phyloP scores from a whole-genome alignment of 2,113 vertebrate species.

The Columba janthina region DNA sequence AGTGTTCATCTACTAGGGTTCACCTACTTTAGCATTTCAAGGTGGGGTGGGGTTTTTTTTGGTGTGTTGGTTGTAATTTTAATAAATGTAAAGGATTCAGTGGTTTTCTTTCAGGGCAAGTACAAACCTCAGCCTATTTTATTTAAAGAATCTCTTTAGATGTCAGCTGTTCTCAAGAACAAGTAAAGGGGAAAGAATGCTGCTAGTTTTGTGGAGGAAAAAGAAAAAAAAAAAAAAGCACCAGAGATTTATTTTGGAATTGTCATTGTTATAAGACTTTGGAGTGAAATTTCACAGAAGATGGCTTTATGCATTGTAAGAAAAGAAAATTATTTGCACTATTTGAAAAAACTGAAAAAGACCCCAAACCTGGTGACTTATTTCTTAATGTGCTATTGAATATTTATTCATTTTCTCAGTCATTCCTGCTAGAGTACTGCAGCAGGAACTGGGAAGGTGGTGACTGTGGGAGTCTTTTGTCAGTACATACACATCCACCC shows the following conservation, averaged over 20 bases:
- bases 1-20: background rate
- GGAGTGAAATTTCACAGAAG: background rate
- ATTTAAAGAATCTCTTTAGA: background rate
- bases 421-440: background rate
- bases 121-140: background rate
- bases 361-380: background rate
- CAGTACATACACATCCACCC: background rate
- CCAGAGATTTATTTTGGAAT: background rate
- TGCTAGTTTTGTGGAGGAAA: background rate
- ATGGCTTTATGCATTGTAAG: background rate
- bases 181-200: background rate
- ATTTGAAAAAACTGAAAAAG: background rate
- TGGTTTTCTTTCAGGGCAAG: slow-evolving; percentile 3
- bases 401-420: background rate
- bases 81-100: background rate
- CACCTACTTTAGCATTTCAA: background rate
- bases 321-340: background rate
- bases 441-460: background rate
- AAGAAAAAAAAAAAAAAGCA: background rate
- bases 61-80: background rate
- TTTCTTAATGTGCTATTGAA: background rate
- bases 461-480: background rate
- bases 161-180: background rate
- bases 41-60: background rate
- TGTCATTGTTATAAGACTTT: background rate